Evolutionary conservation across 2,113 vertebrate species (phyloP).

Genomic region (Thymallus thymallus): DNA sequence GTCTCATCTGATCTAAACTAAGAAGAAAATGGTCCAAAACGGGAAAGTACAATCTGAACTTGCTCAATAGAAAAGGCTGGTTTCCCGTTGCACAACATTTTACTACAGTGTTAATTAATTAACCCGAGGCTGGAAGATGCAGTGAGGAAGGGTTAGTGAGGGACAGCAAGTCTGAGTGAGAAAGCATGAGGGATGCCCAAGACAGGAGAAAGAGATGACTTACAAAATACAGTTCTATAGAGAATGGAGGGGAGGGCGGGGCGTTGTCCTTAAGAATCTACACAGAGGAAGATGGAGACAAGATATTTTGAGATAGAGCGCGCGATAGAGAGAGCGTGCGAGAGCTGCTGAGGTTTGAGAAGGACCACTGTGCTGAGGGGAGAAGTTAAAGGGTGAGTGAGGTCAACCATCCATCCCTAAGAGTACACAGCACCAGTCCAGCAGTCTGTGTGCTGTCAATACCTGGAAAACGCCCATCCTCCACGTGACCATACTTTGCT

Average conservation of each 20-base stretch:
- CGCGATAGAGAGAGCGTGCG: no score
- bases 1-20: no score
- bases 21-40: no score
- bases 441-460: not conserved
- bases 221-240: slow-evolving; percentile 63
- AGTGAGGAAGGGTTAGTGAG: not conserved
- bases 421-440: not conserved
- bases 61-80: no score
- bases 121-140: not conserved
- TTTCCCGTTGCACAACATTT: no score
- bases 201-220: slow-evolving; percentile 51
- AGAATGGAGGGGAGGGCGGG: slow-evolving; percentile 35
- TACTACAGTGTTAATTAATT: no score
- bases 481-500: no score
- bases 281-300: slow-evolving; percentile 35
- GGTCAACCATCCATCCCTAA: not conserved
- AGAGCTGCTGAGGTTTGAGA: not conserved
- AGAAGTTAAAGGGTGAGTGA: not conserved
- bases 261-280: slow-evolving; percentile 68
- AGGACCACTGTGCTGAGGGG: not conserved
- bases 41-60: no score
- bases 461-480: no score
- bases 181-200: slow-evolving; percentile 2
- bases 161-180: not conserved
- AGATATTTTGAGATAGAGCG: no score